Conservation (phyloP, 2,797 vertebrate species). For the Telmatherina bonti region DNA sequence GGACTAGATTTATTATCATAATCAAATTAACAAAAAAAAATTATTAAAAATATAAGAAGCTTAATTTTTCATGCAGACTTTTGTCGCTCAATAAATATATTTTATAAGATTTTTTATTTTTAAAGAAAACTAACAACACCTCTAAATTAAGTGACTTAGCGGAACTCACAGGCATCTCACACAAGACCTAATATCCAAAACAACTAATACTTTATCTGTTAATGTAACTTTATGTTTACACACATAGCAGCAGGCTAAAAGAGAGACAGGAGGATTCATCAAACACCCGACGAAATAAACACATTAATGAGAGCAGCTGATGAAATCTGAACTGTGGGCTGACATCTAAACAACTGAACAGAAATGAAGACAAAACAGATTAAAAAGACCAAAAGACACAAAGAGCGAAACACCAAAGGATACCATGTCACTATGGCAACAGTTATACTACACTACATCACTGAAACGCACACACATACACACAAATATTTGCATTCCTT, state of each 20-base stretch:
- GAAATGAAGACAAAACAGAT: neutral
- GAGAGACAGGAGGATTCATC: conserved; percentile 46
- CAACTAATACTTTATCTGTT: neutral
- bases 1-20: no score
- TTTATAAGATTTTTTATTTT: no score
- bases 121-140: no score
- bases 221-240: neutral
- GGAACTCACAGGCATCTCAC: neutral
- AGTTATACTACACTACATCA: conserved; percentile 47
- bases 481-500: conserved; percentile 73
- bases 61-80: no score
- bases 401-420: conserved; percentile 23
- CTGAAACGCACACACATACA: conserved; percentile 33
- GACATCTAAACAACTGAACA: conserved; percentile 39
- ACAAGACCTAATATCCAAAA: neutral
- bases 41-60: no score
- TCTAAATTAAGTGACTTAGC: neutral
- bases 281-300: conserved; percentile 62
- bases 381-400: neutral
- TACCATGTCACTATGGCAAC: conserved; percentile 54
- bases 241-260: conserved; percentile 12
- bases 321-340: conserved; percentile 56
- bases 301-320: conserved; percentile 61
- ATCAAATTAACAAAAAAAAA: no score
- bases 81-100: no score